A percentile compares a stretch with the other conserved stretches of the same genome.
These are phyloP conservation scores for Clupea harengus DNA, from an alignment of 2,113 vertebrate genomes.

Conservation along the genomic window DNA sequence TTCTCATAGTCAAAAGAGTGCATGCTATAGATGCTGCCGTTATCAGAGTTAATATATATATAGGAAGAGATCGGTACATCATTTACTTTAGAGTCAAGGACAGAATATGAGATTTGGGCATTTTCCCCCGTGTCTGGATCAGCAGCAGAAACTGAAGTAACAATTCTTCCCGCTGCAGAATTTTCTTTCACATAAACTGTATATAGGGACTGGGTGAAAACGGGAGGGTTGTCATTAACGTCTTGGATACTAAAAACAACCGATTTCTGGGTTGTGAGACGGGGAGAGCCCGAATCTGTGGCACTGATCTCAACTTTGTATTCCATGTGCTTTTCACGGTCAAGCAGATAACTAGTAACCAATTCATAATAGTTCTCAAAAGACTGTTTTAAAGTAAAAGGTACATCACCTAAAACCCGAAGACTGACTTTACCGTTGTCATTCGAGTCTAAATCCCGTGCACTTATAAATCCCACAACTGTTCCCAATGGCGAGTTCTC, in stretches of 20 bases:
- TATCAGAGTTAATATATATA: constrained; percentile 78
- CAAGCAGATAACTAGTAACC: constrained; percentile 9
- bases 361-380: constrained; percentile 22
- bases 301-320: constrained; percentile 60
- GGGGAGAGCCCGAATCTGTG: constrained; percentile 65
- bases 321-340: neutral
- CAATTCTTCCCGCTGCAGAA: constrained; percentile 72
- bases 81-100: constrained; percentile 70
- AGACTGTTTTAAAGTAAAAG: constrained; percentile 16
- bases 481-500: constrained; percentile 6
- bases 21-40: constrained; percentile 76
- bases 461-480: constrained; percentile 20
- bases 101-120: constrained; percentile 75
- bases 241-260: constrained; percentile 68
- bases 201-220: constrained; percentile 72
- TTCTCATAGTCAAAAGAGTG: constrained; percentile 79
- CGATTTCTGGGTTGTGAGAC: constrained; percentile 61
- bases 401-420: neutral
- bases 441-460: constrained; percentile 15
- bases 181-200: constrained; percentile 83
- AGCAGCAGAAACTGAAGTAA: constrained; percentile 76
- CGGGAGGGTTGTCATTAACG: constrained; percentile 70
- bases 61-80: constrained; percentile 74
- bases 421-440: constrained; percentile 16
- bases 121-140: constrained; percentile 78